Conservation (phyloP, 2,113 vertebrate species). For the Macheiramphus alcinus region DNA sequence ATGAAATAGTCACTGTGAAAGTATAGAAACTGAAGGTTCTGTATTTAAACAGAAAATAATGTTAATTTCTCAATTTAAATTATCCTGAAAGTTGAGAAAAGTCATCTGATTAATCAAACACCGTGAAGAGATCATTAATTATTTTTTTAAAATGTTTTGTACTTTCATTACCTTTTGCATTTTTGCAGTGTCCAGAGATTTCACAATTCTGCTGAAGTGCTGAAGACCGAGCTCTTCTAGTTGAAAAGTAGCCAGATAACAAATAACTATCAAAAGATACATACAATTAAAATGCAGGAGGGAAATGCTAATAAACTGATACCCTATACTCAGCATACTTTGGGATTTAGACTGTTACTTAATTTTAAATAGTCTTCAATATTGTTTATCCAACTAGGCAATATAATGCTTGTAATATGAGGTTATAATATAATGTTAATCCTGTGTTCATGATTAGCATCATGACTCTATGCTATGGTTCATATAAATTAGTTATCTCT, state of each 20-base stretch:
- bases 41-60: not conserved
- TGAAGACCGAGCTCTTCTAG: constrained; percentile 83
- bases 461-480: not conserved
- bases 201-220: constrained; percentile 79
- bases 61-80: not conserved
- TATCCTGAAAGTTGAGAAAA: not conserved
- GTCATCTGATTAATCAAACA: not conserved
- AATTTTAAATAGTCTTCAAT: not conserved
- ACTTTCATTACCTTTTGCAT: constrained; percentile 78
- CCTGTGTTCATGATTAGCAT: not conserved
- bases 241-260: constrained; percentile 84
- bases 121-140: not conserved
- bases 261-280: constrained; percentile 78
- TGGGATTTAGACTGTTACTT: not conserved
- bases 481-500: not conserved
- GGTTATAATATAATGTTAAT: not conserved
- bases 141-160: not conserved
- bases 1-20: not conserved
- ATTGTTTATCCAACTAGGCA: not conserved
- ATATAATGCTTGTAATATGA: not conserved
- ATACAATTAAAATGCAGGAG: constrained; percentile 1
- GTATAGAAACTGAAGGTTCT: not conserved
- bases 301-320: not conserved
- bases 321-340: not conserved
- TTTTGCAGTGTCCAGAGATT: constrained; percentile 77